These are phyloP conservation scores for Otus sunia DNA, from an alignment of 2,113 vertebrate species.

Conservation along the genomic window DNA sequence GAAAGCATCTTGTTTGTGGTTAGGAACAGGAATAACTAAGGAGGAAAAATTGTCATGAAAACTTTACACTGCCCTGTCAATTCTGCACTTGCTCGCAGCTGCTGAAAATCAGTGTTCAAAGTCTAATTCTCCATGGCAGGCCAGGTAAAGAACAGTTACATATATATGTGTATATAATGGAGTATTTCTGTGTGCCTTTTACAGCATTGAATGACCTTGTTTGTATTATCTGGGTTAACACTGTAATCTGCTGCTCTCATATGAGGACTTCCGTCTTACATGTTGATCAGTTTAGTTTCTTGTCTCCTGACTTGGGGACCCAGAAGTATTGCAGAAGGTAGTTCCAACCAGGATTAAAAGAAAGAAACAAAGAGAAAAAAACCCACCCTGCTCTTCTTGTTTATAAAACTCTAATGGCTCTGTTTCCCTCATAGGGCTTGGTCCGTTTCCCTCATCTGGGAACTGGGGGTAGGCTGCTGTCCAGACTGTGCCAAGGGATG, in stretches of 20 bases:
- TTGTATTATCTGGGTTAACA: slow-evolving; percentile 43
- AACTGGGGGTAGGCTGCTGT: not conserved
- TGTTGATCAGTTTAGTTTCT: slow-evolving; percentile 42
- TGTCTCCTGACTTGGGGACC: not conserved
- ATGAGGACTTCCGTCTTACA: slow-evolving; percentile 35
- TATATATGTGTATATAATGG: not conserved
- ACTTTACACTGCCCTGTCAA: not conserved
- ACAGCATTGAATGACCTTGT: slow-evolving; percentile 33
- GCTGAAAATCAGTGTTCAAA: slow-evolving; percentile 14
- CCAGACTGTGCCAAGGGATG: not conserved
- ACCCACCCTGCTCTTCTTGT: rapidly evolving
- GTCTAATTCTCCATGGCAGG: slow-evolving; percentile 6
- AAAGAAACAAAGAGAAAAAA: not conserved
- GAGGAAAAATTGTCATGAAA: not conserved
- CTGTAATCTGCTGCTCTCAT: slow-evolving; percentile 26
- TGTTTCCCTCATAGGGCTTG: not conserved
- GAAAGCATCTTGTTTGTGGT: not conserved
- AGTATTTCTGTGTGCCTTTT: slow-evolving; percentile 18
- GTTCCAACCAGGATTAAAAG: not conserved
- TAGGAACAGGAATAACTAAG: not conserved
- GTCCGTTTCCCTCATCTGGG: not conserved
- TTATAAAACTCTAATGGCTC: not conserved
- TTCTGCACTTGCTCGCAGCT: not conserved
- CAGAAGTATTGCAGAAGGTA: not conserved
- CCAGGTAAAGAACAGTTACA: not conserved